A percentile compares a stretch with the other conserved stretches of the same genome.
phyloP scores from a whole-genome alignment of 2,888 invertebrate species.

The Tachina grossa region DNA sequence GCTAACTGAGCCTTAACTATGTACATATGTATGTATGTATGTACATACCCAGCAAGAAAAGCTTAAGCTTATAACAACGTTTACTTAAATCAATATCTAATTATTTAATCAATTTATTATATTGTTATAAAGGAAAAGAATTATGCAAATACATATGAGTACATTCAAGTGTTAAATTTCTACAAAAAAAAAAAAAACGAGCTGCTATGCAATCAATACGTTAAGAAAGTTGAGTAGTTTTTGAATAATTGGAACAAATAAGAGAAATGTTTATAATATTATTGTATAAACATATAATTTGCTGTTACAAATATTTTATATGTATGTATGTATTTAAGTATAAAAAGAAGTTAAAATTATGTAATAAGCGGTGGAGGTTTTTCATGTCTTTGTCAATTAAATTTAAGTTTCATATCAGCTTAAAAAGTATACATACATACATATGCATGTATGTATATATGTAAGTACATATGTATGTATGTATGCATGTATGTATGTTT shows the following conservation, averaged over 20 bases:
- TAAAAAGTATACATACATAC: slow-evolving; percentile 41
- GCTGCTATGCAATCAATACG: no score
- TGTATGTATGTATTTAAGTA: neutral
- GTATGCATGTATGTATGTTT: neutral
- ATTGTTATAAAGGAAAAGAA: neutral
- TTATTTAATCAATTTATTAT: neutral
- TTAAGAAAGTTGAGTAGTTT: no score
- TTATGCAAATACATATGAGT: no score
- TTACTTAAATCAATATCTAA: neutral
- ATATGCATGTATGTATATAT: neutral
- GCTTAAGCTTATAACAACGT: neutral
- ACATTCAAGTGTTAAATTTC: no score
- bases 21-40: neutral
- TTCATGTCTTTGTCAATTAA: slow-evolving; percentile 41
- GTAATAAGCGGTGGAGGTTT: slow-evolving; percentile 66
- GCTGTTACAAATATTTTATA: neutral
- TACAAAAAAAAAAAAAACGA: no score
- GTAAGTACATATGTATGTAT: no score
- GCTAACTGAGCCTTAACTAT: neutral
- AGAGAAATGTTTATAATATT: no score
- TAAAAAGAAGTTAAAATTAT: slow-evolving; percentile 37
- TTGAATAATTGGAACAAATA: no score
- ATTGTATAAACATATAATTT: neutral
- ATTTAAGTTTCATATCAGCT: slow-evolving; percentile 40
- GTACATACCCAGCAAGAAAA: neutral